These are phyloP conservation scores for Apaloderma vittatum DNA, from an alignment of 2,113 vertebrate genomes.

Conservation along the genomic window DNA sequence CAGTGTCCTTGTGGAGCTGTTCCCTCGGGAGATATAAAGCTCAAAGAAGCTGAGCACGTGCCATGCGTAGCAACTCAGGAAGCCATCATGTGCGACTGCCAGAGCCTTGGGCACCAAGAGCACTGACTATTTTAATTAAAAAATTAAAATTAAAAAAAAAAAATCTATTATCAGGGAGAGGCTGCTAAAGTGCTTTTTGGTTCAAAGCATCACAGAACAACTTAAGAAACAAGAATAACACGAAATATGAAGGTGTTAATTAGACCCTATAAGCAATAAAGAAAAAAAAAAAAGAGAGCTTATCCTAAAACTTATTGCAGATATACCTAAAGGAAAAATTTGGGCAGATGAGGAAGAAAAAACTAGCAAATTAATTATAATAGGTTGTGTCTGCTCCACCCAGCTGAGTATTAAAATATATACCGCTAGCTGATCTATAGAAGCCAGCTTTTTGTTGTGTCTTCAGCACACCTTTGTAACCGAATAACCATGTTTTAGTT, in stretches of 20 bases:
- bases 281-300: not conserved
- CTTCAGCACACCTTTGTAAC: too few relatives aligned
- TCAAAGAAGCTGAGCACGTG: accelerated
- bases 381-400: not conserved
- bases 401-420: not conserved
- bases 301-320: not conserved
- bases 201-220: not conserved
- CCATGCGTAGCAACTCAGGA: not conserved
- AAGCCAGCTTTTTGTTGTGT: not conserved
- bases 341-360: not conserved
- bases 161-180: not conserved
- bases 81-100: not conserved
- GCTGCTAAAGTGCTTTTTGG: not conserved
- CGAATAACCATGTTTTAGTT: too few relatives aligned
- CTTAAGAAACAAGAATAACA: not conserved
- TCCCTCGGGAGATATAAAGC: not conserved
- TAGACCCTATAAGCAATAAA: not conserved
- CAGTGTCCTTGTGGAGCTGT: not conserved
- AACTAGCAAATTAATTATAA: not conserved
- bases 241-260: not conserved
- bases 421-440: not conserved
- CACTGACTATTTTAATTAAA: not conserved
- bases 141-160: too few relatives aligned
- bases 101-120: not conserved
- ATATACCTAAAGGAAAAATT: not conserved